A percentile compares a stretch with the other conserved stretches of the same genome.
Evolutionary conservation across 2,888 invertebrate genomes (phyloP).

Genomic region (Calameuta pallipes): DNA sequence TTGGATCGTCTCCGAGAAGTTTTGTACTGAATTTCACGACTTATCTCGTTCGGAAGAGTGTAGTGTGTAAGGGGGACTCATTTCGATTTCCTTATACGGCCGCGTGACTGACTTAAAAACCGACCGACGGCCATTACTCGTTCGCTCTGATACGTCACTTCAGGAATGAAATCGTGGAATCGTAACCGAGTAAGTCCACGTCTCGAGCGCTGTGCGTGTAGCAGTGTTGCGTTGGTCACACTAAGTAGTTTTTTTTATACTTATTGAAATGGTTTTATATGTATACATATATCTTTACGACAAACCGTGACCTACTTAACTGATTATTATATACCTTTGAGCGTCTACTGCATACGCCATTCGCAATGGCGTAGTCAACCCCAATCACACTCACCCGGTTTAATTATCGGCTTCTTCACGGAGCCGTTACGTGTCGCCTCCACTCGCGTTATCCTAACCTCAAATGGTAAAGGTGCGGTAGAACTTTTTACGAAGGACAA

Average conservation of each 20-base stretch:
- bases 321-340: background rate
- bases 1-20: background rate
- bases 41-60: background rate
- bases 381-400: constrained; percentile 44
- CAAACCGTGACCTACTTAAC: constrained; percentile 46
- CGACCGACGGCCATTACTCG: background rate
- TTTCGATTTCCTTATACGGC: background rate
- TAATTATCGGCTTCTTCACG: background rate
- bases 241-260: background rate
- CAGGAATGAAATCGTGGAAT: background rate
- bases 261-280: background rate
- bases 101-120: background rate
- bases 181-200: background rate
- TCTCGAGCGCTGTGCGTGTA: background rate
- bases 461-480: background rate
- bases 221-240: background rate
- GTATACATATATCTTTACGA: background rate
- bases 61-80: background rate
- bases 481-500: background rate
- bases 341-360: background rate
- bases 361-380: background rate
- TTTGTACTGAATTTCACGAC: background rate
- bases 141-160: background rate
- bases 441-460: background rate
- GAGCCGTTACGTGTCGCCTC: background rate